phyloP scores from a whole-genome alignment of 1,140 invertebrate genomes.

The Lanistes nyassanus region DNA sequence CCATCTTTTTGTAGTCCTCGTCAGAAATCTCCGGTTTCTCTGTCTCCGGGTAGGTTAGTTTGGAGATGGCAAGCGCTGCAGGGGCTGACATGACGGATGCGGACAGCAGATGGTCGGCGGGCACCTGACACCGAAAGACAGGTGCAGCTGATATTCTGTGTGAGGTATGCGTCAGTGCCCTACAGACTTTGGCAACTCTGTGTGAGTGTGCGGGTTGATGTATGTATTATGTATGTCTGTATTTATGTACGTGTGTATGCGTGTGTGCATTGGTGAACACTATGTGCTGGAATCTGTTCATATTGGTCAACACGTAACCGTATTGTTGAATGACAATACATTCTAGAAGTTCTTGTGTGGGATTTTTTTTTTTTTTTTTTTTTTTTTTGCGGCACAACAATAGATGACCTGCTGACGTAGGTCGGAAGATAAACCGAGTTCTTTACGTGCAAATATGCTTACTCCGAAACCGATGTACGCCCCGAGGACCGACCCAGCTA shows the following conservation, averaged over 20 bases:
- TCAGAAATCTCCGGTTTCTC: conserved; percentile 32
- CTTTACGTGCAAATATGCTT: conserved; percentile 5
- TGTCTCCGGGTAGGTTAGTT: conserved; percentile 88
- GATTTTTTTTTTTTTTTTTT: too few species aligned
- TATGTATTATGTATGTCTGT: background rate
- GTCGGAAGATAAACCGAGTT: background rate
- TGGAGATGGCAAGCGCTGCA: conserved; percentile 86
- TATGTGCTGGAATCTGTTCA: too few species aligned
- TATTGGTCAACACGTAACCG: too few species aligned
- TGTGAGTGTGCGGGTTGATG: background rate
- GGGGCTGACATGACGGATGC: conserved; percentile 96
- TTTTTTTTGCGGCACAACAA: too few species aligned
- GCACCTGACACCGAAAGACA: conserved; percentile 54
- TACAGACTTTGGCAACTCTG: too few species aligned
- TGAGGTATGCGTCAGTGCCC: background rate
- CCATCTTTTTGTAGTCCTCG: conserved; percentile 44
- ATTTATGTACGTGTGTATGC: background rate
- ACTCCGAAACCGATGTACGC: conserved; percentile 59
- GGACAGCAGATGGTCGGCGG: conserved; percentile 74
- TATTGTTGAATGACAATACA: too few species aligned
- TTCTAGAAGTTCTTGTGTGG: too few species aligned
- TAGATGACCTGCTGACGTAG: too few species aligned
- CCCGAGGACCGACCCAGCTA: conserved; percentile 57
- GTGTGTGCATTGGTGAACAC: background rate
- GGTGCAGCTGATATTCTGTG: too few species aligned